A percentile compares a stretch with the other conserved stretches of the same genome.
Evolutionary conservation across 2,888 invertebrate genomes (phyloP).

Genomic region (Drepana falcataria): DNA sequence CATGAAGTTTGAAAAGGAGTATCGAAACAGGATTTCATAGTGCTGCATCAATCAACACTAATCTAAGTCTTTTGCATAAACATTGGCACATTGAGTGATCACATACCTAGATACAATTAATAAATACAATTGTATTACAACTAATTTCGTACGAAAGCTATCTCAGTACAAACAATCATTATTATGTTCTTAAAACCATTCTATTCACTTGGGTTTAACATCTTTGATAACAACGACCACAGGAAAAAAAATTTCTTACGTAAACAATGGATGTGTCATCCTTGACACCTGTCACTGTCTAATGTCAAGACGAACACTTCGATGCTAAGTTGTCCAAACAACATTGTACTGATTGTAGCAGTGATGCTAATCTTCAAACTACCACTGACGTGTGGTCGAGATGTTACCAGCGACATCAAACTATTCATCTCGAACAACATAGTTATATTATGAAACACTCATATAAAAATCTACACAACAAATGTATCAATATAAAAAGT

Average conservation of each 20-base stretch:
- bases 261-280: too few species aligned
- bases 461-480: constrained; percentile 71
- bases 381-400: too few species aligned
- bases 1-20: not conserved
- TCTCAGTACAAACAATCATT: constrained; percentile 9
- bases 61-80: constrained; percentile 59
- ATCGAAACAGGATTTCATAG: constrained; percentile 37
- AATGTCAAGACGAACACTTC: too few species aligned
- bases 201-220: constrained; percentile 42
- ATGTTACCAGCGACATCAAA: not conserved
- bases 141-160: constrained; percentile 49
- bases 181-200: constrained; percentile 22
- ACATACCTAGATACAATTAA: constrained; percentile 59
- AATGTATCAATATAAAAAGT: constrained; percentile 53
- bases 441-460: constrained; percentile 53
- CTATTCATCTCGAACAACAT: constrained; percentile 47
- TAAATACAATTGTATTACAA: constrained; percentile 18
- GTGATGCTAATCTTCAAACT: too few species aligned
- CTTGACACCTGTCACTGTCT: too few species aligned
- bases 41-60: constrained; percentile 30
- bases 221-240: too few species aligned
- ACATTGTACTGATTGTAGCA: too few species aligned
- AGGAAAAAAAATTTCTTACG: too few species aligned
- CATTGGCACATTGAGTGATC: constrained; percentile 72
- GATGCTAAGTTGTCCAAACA: too few species aligned